Base-by-base conservation (phyloP, 1,140 invertebrate genomes). In the Achroia grisella region DNA sequence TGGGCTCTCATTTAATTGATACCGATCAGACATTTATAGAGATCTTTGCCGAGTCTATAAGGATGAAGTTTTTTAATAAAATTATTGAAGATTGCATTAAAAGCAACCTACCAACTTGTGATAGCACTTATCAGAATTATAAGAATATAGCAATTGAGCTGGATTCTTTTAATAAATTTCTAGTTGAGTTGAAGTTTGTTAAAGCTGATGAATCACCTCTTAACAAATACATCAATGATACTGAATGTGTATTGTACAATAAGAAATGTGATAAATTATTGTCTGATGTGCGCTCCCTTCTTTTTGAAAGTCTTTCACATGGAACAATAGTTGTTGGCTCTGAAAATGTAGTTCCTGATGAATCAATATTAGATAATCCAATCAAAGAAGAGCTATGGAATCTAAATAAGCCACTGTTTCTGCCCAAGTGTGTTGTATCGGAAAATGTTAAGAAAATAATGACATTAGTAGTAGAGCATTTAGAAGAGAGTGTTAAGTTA, bases 211-310 rank as follows among this genome's bases (percentile, higher is more conserved):
- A 70, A 11, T 86, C 84, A 13, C 81, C 79, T 2, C 49, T 87
- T 2, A 68, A 76, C 32, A 71, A 80, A 48, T 86, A 75, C 33
- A 69, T 83, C 4, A 70, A 71, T 51, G 64, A 86, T 27, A 76
- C 79, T 13, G 74, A 84, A 48, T 72, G 68, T 58, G 59, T 86
- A 0, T 45, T 86, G 10, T 86, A 80, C 37, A 71, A 83, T 27
- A 86, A 82, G 33, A 85, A 81, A 52, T 86, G 81, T 72, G 72
- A 85, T 51, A 86, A 79, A 36, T 43, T 86, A 13, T 52, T 87
- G 4, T 61, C 54, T 15, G 71, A 77, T 56, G 62, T 80, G 2
- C 64, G 82, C 23, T 62, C 39, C 4, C 37, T 84, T 17, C 46
- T 85, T 8, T 70, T 68, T 27, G 59, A 77, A 11, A 80, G 75